phyloP scores from a whole-genome alignment of 2,888 invertebrate species.

The Lottia scabra region DNA sequence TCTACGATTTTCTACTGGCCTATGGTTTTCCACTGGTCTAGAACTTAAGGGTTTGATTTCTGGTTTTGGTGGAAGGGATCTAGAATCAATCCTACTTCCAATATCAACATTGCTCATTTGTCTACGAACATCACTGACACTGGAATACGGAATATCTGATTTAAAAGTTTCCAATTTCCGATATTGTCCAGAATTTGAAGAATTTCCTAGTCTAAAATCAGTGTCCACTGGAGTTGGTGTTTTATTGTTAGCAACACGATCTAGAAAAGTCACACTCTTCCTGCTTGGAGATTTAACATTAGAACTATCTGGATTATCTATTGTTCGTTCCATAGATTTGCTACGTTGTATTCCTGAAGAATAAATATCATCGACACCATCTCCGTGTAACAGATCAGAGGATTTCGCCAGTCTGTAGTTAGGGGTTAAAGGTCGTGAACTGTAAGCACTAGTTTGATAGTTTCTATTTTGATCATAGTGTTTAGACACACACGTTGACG shows the following conservation, averaged over 20 bases:
- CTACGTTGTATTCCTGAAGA: not conserved
- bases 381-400: not conserved
- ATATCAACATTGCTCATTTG: not conserved
- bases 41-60: not conserved
- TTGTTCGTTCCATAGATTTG: not conserved
- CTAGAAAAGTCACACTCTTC: not conserved
- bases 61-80: not conserved
- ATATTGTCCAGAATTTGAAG: not conserved
- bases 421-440: not conserved
- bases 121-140: not conserved
- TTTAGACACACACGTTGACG: not conserved
- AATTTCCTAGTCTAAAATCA: not conserved
- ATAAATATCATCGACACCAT: not conserved
- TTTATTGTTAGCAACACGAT: not conserved
- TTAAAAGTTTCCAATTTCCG: not conserved
- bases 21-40: not conserved
- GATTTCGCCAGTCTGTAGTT: constrained; percentile 3
- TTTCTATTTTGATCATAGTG: not conserved
- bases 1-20: no score
- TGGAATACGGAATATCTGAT: not conserved
- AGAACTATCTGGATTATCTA: not conserved
- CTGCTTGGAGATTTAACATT: not conserved
- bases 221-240: not conserved
- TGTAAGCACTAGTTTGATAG: constrained; percentile 1
- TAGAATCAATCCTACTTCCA: not conserved